These are phyloP conservation scores for Alouatta palliata DNA, from an alignment of 2,113 vertebrate genomes.

Conservation along the genomic window DNA sequence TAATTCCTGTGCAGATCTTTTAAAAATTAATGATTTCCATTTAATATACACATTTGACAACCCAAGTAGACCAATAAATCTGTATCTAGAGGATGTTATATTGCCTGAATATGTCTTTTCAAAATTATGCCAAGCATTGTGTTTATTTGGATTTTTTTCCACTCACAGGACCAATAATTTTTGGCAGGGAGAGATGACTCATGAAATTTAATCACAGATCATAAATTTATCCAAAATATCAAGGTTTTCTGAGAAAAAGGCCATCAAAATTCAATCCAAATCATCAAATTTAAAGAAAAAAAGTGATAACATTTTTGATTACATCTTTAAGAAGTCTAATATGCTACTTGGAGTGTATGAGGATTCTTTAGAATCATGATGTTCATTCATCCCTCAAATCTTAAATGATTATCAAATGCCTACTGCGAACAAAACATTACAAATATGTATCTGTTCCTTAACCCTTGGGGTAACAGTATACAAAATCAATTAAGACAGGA, in stretches of 20 bases:
- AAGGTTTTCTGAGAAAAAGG: neutral
- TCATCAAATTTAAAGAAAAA: constrained; percentile 9
- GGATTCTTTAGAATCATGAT: neutral
- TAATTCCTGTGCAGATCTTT: neutral
- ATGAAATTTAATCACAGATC: neutral
- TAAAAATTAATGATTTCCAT: constrained; percentile 26
- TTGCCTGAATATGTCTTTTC: neutral
- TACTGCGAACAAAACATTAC: neutral
- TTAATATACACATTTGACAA: constrained; percentile 1
- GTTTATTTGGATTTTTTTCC: neutral
- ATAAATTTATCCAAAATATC: constrained; percentile 35
- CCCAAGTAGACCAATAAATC: neutral
- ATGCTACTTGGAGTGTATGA: neutral
- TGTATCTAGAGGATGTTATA: neutral
- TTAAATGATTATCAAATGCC: neutral
- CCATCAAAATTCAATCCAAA: neutral
- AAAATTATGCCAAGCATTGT: neutral
- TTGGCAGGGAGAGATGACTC: neutral
- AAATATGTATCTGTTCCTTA: neutral
- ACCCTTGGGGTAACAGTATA: neutral
- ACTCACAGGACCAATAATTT: neutral
- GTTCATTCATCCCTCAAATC: neutral
- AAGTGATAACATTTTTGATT: neutral
- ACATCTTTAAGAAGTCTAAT: neutral
- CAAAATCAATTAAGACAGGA: neutral